Conservation (phyloP, 2,797 vertebrate genomes). For the Rhyacichthys aspro region DNA sequence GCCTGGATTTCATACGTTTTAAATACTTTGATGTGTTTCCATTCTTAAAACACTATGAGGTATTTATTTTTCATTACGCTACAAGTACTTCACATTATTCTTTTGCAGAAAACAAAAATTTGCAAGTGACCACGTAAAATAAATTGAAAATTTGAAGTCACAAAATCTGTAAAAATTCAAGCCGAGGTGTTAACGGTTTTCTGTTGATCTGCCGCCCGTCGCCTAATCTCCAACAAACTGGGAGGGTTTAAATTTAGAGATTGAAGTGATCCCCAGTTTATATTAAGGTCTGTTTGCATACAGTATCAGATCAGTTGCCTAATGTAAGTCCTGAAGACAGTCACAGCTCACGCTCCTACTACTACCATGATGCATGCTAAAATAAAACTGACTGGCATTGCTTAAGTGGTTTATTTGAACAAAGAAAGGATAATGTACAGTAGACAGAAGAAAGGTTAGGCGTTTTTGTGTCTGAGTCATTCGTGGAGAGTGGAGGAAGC, state of each 20-base stretch:
- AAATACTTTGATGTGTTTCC: too few species aligned
- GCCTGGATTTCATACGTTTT: not conserved
- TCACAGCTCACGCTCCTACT: not conserved
- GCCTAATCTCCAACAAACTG: constrained; percentile 18
- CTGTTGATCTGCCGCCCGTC: not conserved
- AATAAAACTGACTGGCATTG: too few species aligned
- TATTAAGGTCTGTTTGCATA: constrained; percentile 16
- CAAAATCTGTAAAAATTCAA: too few species aligned
- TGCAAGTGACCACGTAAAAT: too few species aligned
- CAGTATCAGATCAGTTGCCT: not conserved
- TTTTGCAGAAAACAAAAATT: not conserved
- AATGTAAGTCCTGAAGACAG: not conserved
- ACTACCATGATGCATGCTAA: too few species aligned
- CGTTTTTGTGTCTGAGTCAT: not conserved
- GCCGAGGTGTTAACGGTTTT: too few species aligned
- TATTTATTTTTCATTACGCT: not conserved
- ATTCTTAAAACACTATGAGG: not conserved
- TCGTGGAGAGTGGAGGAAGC: not conserved
- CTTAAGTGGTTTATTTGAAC: too few species aligned
- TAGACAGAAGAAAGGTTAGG: not conserved
- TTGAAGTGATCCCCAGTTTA: constrained; percentile 1
- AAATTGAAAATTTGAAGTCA: too few species aligned
- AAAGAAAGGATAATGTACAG: too few species aligned
- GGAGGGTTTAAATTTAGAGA: constrained; percentile 4
- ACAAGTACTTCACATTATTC: not conserved